Conservation (phyloP, 2,113 vertebrate genomes). For the Rhea pennata region DNA sequence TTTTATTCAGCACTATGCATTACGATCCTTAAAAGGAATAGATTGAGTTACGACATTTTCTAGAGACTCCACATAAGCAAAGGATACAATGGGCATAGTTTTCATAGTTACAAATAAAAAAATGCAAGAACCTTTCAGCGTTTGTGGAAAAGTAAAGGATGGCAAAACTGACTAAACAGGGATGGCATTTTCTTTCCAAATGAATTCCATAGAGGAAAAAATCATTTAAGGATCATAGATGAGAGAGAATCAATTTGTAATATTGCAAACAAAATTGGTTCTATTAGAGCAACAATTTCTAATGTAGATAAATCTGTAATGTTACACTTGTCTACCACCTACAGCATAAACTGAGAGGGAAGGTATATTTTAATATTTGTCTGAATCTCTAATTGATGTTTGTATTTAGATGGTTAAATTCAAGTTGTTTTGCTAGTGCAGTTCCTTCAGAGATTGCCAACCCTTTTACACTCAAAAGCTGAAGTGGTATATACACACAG, state of each 20-base stretch:
- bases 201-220: neutral
- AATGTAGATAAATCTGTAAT: neutral
- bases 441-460: neutral
- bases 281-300: neutral
- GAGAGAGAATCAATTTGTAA: neutral
- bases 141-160: neutral
- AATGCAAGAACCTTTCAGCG: neutral
- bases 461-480: neutral
- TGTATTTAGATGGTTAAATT: neutral
- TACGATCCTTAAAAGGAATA: neutral
- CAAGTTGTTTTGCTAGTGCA: neutral
- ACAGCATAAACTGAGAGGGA: neutral
- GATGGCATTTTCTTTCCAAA: neutral
- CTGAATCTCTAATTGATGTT: neutral
- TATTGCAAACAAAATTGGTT: neutral
- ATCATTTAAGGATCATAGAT: neutral
- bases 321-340: neutral
- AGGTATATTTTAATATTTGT: neutral
- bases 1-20: neutral
- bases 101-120: neutral
- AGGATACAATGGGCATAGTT: neutral
- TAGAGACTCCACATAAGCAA: neutral
- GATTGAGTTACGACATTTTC: rapidly evolving
- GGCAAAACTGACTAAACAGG: neutral
- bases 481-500: neutral